These are phyloP conservation scores for Automeris io DNA, from an alignment of 2,888 invertebrate species.

Conservation along the genomic window DNA sequence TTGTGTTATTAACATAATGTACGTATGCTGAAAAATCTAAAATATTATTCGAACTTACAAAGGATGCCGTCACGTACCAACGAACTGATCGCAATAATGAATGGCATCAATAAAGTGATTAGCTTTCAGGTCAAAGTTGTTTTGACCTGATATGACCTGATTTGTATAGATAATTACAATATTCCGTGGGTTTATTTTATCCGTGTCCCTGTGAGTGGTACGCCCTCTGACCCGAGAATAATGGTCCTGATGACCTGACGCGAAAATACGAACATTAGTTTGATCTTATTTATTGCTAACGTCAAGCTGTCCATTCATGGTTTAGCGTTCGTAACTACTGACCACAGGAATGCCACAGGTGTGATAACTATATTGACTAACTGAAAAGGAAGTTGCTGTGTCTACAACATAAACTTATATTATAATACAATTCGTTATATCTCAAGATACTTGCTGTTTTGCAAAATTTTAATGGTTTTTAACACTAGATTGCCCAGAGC, in stretches of 20 bases:
- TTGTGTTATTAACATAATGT: too few relatives aligned
- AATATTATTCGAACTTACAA: too few relatives aligned
- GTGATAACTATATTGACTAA: too few relatives aligned
- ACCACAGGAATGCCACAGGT: too few relatives aligned
- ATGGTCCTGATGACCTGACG: slow-evolving; percentile 25
- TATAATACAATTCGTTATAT: too few relatives aligned
- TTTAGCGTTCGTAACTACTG: too few relatives aligned
- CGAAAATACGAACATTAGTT: background rate
- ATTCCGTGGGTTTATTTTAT: slow-evolving; percentile 32
- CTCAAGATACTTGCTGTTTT: too few relatives aligned
- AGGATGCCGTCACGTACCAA: background rate
- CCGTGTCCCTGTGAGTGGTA: slow-evolving; percentile 9
- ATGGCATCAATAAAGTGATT: background rate
- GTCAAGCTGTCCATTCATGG: background rate
- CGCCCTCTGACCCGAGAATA: slow-evolving; percentile 12
- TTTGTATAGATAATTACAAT: slow-evolving; percentile 40
- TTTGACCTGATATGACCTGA: slow-evolving; percentile 40
- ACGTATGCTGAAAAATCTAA: too few relatives aligned
- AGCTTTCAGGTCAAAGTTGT: background rate
- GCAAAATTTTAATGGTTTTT: too few relatives aligned
- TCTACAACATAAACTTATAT: too few relatives aligned
- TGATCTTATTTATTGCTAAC: slow-evolving; percentile 4
- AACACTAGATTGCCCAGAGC: too few relatives aligned
- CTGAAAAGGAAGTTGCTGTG: too few relatives aligned
- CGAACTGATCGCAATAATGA: slow-evolving; percentile 1